Conservation (phyloP, 1,140 invertebrate genomes). For the Lamellibrachia luymesi region DNA sequence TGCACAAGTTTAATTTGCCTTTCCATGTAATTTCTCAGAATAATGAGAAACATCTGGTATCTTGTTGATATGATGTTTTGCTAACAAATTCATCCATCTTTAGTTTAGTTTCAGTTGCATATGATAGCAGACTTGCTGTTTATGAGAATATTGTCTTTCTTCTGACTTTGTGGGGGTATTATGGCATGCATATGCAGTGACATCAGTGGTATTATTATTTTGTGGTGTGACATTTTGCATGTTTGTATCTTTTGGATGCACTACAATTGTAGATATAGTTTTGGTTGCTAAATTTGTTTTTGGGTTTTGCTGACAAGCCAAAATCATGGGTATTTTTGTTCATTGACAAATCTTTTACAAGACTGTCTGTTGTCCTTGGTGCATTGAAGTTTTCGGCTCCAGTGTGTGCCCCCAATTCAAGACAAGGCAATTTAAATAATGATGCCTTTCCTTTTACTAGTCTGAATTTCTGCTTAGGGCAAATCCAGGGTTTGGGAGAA, state of each 20-base stretch:
- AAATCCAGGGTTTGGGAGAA: not conserved
- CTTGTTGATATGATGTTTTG: not conserved
- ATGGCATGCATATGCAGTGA: not conserved
- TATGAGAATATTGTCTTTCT: not conserved
- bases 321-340: not conserved
- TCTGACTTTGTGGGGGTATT: not conserved
- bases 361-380: too few relatives aligned
- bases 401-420: too few relatives aligned
- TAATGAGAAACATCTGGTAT: not conserved
- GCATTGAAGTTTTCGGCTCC: too few relatives aligned
- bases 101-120: not conserved
- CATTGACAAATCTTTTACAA: too few relatives aligned
- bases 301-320: not conserved
- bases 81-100: not conserved
- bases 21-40: not conserved
- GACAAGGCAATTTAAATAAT: not conserved
- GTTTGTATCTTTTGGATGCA: not conserved
- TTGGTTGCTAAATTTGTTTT: not conserved
- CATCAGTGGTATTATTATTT: too few relatives aligned
- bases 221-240: not conserved
- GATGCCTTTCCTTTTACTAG: not conserved
- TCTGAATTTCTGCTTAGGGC: not conserved
- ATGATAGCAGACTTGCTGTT: too few relatives aligned
- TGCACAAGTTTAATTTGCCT: not conserved
- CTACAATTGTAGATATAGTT: not conserved